A percentile compares a stretch with the other conserved stretches of the same genome.
phyloP scores from a whole-genome alignment of 2,888 invertebrate species.

The Cosmia pyralina region DNA sequence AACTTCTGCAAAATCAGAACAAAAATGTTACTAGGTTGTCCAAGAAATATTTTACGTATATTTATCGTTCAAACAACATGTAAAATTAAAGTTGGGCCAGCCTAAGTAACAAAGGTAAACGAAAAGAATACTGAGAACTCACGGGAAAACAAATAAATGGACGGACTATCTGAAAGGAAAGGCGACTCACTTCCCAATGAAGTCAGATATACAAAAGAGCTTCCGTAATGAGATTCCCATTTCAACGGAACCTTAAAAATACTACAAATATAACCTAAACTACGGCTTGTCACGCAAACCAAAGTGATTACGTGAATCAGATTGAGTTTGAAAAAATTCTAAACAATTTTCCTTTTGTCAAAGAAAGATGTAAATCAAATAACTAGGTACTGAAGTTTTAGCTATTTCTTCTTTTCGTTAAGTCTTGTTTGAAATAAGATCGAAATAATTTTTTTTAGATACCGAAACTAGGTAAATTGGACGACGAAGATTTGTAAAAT shows the following conservation, averaged over 20 bases:
- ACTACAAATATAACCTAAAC: slow-evolving; percentile 57
- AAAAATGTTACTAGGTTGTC: not conserved
- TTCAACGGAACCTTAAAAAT: slow-evolving; percentile 54
- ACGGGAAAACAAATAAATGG: slow-evolving; percentile 24
- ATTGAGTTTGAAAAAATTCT: slow-evolving; percentile 29
- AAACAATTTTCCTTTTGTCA: slow-evolving; percentile 24
- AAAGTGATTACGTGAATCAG: slow-evolving; percentile 26
- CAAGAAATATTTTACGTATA: not conserved
- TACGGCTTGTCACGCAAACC: slow-evolving; percentile 64
- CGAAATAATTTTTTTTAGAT: not conserved
- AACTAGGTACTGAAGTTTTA: slow-evolving; percentile 8
- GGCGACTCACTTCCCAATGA: slow-evolving; percentile 36
- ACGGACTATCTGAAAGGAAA: slow-evolving; percentile 39
- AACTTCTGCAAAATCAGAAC: not conserved
- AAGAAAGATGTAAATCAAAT: slow-evolving; percentile 46
- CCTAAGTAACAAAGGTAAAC: slow-evolving; percentile 15
- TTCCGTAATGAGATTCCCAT: slow-evolving; percentile 43
- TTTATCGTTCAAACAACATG: slow-evolving; percentile 5
- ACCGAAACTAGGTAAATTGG: slow-evolving; percentile 5
- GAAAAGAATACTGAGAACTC: slow-evolving; percentile 13
- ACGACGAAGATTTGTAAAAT: not conserved
- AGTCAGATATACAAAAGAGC: slow-evolving; percentile 55
- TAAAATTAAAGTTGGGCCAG: not conserved
- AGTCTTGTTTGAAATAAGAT: slow-evolving; percentile 20
- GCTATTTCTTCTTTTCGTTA: slow-evolving; percentile 12